Base-by-base conservation (phyloP, 2,113 vertebrate genomes). In the Coregonus clupeaformis region DNA sequence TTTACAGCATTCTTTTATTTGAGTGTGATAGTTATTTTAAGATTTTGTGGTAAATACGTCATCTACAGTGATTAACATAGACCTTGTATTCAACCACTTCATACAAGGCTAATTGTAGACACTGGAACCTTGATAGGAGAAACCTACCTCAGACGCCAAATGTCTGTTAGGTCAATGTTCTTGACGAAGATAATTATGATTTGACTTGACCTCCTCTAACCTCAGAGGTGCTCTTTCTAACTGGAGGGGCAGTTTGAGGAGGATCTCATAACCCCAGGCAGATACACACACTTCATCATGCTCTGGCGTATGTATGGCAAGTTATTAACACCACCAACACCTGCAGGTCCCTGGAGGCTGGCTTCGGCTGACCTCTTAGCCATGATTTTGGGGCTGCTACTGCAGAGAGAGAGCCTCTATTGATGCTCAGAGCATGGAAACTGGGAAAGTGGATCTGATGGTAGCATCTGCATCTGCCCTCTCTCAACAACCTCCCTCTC, bases 1-100 rank as follows among this genome's bases (percentile, higher is more conserved):
- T 72, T 76, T 57, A 78, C n/a, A 68, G 47, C 66, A 13, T 72
- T 13, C 5, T 49, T 81, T 74, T 79, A 80, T 83, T 71, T 42
- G 71, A 66, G 55, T 74, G 32, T 74, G 64, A 66, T 74, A 45
- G 30, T 71, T 42, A 9, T 52, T 14, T 18, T 16, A 60, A 59
- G 70, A 73, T 77, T 75, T 29, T 18, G 73, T 52, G 72, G 67
- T 16, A 49, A 22, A 75, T 36, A 72, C 4, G 57, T 78, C n/a
- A 73, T 83, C 49, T 75, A 70, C 27, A 68, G 73, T 72, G 42
- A 74, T 81, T 68, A 45, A 67, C 62, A 68, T 68, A 59, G 63
- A 68, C 49, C 60, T 74, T 64, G 13, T 65, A 76, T 68, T 73
- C 30, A 68, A 55, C 66, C 71, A 74, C 36, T 45, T 27, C 57